Evolutionary conservation across 2,113 vertebrate species (phyloP), one percentile per base, ranked within the genome.

Genomic region (Amblyopsis rosae): DNA sequence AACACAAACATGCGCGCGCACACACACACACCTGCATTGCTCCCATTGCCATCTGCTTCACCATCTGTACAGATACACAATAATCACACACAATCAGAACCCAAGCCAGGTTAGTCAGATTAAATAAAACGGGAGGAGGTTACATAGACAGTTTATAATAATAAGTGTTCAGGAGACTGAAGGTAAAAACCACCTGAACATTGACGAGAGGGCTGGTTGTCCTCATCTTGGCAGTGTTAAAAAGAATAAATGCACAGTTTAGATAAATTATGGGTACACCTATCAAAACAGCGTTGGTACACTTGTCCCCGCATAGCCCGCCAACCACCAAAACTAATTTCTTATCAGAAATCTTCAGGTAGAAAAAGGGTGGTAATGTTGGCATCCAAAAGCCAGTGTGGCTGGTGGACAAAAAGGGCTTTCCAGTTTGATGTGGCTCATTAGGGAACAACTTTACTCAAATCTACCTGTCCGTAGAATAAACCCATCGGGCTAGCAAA

Each of bases 21-120:
- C 70, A 66, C 68, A 75, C 51, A 77, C 60, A 70, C 73, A 90
- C 90, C 81, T 72, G 71, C 9, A 76, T 69, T 89, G 89, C 88
- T 89, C 70, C 91, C 90, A 91, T 90, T 92, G 77, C 90, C 91
- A 72, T 92, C 91, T 82, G 87, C 88, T 66, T 93, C 91, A 79
- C 86, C 86, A 91, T 92, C 91, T 92, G 90, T 82, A 89, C 82
- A 81, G 80, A 85, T 86, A 90, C 78, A 91, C 81, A 90, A 87
- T 67, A 83, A 87, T 79, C 80, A 88, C 15, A 89, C 75, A 89
- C 67, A 80, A 79, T 90, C 77, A 90, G 80, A 82, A 82, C 48
- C 64, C 76, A 79, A 72, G 74, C 63, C 79, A 73, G 57, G 73
- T 84, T 77, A 84, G 76, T 62, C 53, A 50, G n/a, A 61, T 19